Conservation (phyloP, 2,888 invertebrate species). For the Synergus gifuensis region DNA sequence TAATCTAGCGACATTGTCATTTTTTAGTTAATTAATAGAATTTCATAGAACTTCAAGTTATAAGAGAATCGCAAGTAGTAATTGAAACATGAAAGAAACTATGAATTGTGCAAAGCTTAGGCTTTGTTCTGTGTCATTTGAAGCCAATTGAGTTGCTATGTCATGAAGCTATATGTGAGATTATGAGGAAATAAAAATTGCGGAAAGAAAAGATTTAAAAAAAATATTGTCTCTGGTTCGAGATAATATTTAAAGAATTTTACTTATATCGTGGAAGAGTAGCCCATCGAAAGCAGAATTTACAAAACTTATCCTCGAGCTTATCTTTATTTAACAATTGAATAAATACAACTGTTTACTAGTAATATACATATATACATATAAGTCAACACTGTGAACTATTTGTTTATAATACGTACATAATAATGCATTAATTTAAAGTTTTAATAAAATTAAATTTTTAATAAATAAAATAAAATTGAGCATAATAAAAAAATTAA, state of each 20-base stretch:
- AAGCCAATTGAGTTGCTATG: neutral
- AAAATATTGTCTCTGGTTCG: neutral
- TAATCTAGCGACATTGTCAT: neutral
- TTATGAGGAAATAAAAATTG: neutral
- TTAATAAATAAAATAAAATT: too few relatives aligned
- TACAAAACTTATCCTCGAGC: neutral
- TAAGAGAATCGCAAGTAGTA: neutral
- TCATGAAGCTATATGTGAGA: neutral
- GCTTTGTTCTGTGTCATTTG: neutral
- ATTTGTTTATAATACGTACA: too few relatives aligned
- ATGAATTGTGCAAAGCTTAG: neutral
- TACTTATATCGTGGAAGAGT: too few relatives aligned
- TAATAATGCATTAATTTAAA: too few relatives aligned
- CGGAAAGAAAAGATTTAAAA: too few relatives aligned
- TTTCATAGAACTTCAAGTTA: neutral
- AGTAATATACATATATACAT: too few relatives aligned
- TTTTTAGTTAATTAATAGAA: neutral
- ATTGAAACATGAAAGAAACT: neutral
- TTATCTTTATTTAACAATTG: neutral
- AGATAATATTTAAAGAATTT: neutral
- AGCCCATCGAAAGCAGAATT: neutral
- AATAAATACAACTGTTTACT: neutral
- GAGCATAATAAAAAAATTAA: too few relatives aligned
- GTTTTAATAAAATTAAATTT: too few relatives aligned
- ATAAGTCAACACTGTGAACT: neutral